These are phyloP conservation scores for Ormyrus thymus DNA, from an alignment of 2,888 invertebrate genomes.

Conservation along the genomic window DNA sequence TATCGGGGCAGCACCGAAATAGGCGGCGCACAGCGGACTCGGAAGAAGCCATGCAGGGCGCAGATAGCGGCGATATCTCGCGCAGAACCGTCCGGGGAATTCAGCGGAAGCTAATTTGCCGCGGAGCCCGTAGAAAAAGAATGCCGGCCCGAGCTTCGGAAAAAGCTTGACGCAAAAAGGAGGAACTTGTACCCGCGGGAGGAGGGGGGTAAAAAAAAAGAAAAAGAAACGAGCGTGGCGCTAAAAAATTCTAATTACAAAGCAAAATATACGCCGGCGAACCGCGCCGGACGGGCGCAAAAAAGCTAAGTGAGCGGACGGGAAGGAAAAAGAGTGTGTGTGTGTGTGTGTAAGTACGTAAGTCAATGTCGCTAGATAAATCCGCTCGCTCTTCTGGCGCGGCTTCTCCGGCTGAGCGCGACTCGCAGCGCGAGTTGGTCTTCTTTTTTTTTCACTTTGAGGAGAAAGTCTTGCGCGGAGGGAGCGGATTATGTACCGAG, in stretches of 20 bases:
- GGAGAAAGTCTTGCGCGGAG: too few relatives aligned
- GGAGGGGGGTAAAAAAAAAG: background rate
- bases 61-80: constrained; percentile 13
- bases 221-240: background rate
- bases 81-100: constrained; percentile 38
- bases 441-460: too few relatives aligned
- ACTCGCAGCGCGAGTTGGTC: too few relatives aligned
- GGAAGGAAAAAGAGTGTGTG: background rate
- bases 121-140: constrained; percentile 9
- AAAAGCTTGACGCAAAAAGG: background rate
- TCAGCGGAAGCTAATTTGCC: constrained; percentile 53
- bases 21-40: too few relatives aligned
- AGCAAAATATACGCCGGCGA: constrained; percentile 25
- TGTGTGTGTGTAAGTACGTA: constrained; percentile 20
- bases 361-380: constrained; percentile 43
- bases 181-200: constrained; percentile 6
- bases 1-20: background rate
- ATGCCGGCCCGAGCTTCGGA: background rate
- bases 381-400: constrained; percentile 16
- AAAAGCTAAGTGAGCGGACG: background rate
- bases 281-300: background rate
- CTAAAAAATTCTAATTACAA: constrained; percentile 52
- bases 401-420: too few relatives aligned
- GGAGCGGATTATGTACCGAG: background rate
- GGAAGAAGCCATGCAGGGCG: too few relatives aligned